Evolutionary conservation across 2,113 vertebrate genomes (phyloP), one percentile per base, ranked within the genome.

Genomic region (Poeciliopsis turrubarensis): DNA sequence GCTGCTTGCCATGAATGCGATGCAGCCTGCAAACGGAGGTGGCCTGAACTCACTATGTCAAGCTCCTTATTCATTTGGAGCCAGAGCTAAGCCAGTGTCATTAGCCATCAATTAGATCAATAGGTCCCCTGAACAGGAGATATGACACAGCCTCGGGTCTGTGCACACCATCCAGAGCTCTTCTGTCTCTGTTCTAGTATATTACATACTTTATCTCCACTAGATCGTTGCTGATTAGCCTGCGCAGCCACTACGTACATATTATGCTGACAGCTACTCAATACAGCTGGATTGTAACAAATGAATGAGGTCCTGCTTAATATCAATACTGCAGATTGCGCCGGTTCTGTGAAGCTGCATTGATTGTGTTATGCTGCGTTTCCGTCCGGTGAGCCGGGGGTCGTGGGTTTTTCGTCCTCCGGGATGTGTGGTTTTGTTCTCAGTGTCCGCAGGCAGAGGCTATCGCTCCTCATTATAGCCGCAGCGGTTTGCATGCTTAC

Each of bases 71-170:
- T 90, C 82, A 92, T 90, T 85, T 88, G 83, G 84, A 91, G 79
- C 85, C 75, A 86, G 89, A 92, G 84, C 89, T 88, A 91, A 87
- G 75, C 85, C 89, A 83, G 86, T 87, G 88, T 87, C 84, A 90
- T 90, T 87, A 61, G 80, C 79, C 79, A 73, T 86, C 92, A 85
- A 91, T 89, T 89, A 93, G 89, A 93, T 93, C 89, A 89, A 92
- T 93, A 87, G 73, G 82, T 89, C 84, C 83, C 22, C 77, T 60
- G 76, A 85, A 86, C 77, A 81, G 80, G 73, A 93, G 89, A 81
- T 83, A 70, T 68, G 64, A 78, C 68, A 31, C 30, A 72, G 83
- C 79, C 83, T 63, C 17, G 41, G 77, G 83, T 78, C 81, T 29
- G 27, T 19, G 34, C 62, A 9, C 75, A 82, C 76, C 72, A 82